Evolutionary conservation across 2,113 vertebrate species (phyloP).

Genomic region (Cebidichthys violaceus): DNA sequence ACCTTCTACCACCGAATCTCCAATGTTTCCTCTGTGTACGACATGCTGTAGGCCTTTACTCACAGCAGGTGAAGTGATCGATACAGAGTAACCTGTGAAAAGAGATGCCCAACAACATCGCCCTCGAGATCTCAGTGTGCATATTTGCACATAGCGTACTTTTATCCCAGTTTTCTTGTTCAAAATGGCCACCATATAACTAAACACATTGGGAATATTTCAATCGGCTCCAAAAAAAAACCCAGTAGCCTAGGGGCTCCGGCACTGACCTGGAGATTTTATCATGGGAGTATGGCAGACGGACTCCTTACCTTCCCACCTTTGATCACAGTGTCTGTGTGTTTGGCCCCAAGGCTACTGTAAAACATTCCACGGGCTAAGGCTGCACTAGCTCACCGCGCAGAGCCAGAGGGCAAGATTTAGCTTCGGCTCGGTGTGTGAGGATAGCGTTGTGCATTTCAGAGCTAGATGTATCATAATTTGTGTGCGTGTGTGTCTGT

Average conservation of each 20-base stretch:
- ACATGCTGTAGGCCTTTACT: background rate
- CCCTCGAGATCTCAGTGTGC: background rate
- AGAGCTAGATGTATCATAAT: background rate
- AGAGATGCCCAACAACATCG: background rate
- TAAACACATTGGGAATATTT: background rate
- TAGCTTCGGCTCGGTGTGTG: constrained; percentile 32
- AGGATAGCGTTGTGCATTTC: constrained; percentile 24
- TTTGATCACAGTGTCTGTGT: constrained; percentile 70
- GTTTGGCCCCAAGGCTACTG: constrained; percentile 72
- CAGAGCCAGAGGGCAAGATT: constrained; percentile 72
- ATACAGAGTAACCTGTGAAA: background rate
- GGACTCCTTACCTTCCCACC: constrained; percentile 45
- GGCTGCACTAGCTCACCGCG: constrained; percentile 40
- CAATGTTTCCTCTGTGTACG: background rate
- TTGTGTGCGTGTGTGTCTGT: constrained; percentile 7
- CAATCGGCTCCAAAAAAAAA: background rate
- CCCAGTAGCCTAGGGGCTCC: background rate
- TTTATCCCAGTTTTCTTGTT: background rate
- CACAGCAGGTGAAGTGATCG: background rate
- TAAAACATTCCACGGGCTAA: constrained; percentile 68
- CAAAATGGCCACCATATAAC: background rate
- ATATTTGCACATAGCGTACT: background rate
- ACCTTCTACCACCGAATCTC: background rate
- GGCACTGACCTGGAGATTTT: constrained; percentile 45
- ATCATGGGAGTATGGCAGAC: constrained; percentile 11